Percentiles rank a stretch among this genome's conserved stretches.
phyloP scores from a whole-genome alignment of 2,888 invertebrate genomes.

The Ectemnius cavifrons region DNA sequence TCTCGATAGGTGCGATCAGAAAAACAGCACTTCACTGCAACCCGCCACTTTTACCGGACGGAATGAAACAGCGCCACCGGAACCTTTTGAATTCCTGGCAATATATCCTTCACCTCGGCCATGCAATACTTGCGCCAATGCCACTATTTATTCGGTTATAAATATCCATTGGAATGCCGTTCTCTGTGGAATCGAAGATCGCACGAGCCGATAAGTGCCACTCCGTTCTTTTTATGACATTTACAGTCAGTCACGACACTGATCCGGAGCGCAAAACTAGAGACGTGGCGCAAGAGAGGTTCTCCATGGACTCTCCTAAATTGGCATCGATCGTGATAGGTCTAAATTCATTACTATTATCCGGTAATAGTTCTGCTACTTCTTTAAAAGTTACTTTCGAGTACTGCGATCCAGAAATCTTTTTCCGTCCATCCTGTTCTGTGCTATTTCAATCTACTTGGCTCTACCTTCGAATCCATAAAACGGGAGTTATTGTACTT shows the following conservation, averaged over 20 bases:
- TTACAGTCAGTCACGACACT: not conserved
- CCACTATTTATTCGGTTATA: too few relatives aligned
- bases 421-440: not conserved
- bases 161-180: too few relatives aligned
- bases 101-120: too few relatives aligned
- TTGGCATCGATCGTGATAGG: not conserved
- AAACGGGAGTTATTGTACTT: too few relatives aligned
- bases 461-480: too few relatives aligned
- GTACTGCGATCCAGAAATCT: not conserved
- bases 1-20: too few relatives aligned
- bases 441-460: not conserved
- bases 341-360: slow-evolving; percentile 2
- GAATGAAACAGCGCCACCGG: too few relatives aligned
- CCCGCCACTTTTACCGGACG: too few relatives aligned
- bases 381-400: not conserved
- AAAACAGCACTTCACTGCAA: too few relatives aligned
- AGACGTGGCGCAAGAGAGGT: not conserved
- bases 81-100: too few relatives aligned
- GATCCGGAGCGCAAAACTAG: not conserved
- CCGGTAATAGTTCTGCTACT: not conserved
- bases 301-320: not conserved
- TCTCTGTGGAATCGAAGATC: too few relatives aligned
- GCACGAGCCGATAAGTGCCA: not conserved
- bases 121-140: too few relatives aligned
- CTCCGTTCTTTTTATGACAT: not conserved